phyloP scores from a whole-genome alignment of 2,797 vertebrate genomes.

The Argya squamiceps region DNA sequence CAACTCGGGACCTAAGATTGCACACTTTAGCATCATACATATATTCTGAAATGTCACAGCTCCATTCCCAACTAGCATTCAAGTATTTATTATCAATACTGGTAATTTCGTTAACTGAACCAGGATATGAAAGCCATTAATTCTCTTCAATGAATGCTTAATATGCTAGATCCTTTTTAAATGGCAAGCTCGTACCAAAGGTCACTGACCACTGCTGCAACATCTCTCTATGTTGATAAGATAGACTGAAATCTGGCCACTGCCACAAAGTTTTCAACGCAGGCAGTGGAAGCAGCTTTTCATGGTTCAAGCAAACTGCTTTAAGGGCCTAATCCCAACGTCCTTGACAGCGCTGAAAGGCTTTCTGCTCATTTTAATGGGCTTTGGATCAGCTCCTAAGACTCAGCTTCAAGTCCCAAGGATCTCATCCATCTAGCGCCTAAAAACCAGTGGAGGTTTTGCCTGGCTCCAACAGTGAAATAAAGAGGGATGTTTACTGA shows the following conservation, averaged over 20 bases:
- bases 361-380: neutral
- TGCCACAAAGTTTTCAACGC: neutral
- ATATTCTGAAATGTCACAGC: neutral
- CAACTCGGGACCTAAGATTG: fast-evolving
- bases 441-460: neutral
- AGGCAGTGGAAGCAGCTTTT: neutral
- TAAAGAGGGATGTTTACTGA: neutral
- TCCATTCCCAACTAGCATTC: neutral
- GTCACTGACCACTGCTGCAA: neutral
- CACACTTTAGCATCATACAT: fast-evolving
- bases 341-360: neutral
- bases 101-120: neutral
- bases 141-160: neutral
- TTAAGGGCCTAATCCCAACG: neutral
- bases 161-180: neutral
- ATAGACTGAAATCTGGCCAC: neutral
- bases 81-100: neutral
- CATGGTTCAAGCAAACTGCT: neutral
- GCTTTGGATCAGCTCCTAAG: neutral
- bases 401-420: neutral
- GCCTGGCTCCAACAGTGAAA: neutral
- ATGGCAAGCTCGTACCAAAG: neutral
- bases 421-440: neutral
- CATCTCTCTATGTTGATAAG: neutral
- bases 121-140: neutral